Evolutionary conservation across 2,113 vertebrate genomes (phyloP), one percentile per base, ranked within the genome.

Genomic region (Ceuthmochares aereus): DNA sequence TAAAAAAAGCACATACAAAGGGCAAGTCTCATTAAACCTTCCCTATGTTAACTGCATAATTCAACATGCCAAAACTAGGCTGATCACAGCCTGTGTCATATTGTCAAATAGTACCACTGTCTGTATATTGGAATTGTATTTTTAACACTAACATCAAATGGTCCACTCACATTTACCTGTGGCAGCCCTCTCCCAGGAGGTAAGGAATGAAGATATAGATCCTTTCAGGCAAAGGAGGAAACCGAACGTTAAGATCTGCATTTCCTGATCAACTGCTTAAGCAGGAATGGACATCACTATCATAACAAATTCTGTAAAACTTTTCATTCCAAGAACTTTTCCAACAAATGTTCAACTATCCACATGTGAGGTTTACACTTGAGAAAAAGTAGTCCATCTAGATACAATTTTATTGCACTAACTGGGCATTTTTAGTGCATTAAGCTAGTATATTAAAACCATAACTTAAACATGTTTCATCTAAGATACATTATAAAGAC

Each of bases 201-300:
- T 34, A 5, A 74, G 32, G 62, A 73, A 80, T n/a, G 10, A 15
- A 80, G 40, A 59, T 37, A 18, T 0, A 59, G 27, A 49, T 68
- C 32, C 40, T 32, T 69, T 73, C 14, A 10, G 54, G 37, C 59
- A 87, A 91, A 73, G 16, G 34, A 73, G 29, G 5, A 73, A 29
- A 68, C 14, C 30, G 15, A 80, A 80, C 0, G 0, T 29, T 2
- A 63, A 84, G 43, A 72, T 25, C 8, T 59, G n/a, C 3, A 1
- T 23, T 64, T n/a, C 54, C 59, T 81, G 56, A 64, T 25, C 49
- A 81, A n/a, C 32, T 89, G 32, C 17, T 43, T 56, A 42, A 77
- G 26, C 21, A 81, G 21, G 10, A 73, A 64, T 1, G 60, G 49
- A 45, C 14, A 23, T 42, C 49, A 30, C 34, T 25, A 21, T 42